phyloP scores from a whole-genome alignment of 2,888 invertebrate species.

The Athalia circularis region DNA sequence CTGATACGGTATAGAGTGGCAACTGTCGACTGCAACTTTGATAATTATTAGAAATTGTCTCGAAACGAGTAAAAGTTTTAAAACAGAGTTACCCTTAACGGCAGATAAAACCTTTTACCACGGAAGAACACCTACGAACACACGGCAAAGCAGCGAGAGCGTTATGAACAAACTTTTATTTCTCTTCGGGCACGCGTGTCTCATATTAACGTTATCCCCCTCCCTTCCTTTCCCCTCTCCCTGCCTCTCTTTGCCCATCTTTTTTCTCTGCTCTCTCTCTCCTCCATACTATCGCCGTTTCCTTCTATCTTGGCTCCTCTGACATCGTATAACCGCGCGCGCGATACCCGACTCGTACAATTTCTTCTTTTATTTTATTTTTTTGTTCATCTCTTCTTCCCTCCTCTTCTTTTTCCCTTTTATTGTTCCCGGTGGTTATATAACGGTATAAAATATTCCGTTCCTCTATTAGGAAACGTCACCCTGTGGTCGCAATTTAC shows the following conservation, averaged over 20 bases:
- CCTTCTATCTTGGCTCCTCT: not conserved
- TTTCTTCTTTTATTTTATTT: not conserved
- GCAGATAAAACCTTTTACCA: constrained; percentile 33
- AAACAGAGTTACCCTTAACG: constrained; percentile 41
- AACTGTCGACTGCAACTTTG: constrained; percentile 37
- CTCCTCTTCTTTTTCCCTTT: constrained; percentile 10
- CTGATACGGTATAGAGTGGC: not conserved
- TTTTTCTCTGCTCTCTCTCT: not conserved
- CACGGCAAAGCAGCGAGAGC: constrained; percentile 39
- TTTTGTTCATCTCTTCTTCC: not conserved
- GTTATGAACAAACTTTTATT: constrained; percentile 49
- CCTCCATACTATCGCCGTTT: not conserved
- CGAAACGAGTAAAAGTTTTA: constrained; percentile 42
- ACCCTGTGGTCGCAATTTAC: constrained; percentile 3
- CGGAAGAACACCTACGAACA: constrained; percentile 33
- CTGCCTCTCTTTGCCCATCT: not conserved
- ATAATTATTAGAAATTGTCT: constrained; percentile 48
- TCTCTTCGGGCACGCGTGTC: constrained; percentile 47
- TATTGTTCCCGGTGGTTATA: constrained; percentile 29
- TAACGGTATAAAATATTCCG: constrained; percentile 12
- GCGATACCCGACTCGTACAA: not conserved
- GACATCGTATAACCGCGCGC: not conserved
- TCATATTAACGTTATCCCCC: constrained; percentile 47
- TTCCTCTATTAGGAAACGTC: constrained; percentile 17
- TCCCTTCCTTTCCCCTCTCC: not conserved